Evolutionary conservation across 2,797 vertebrate genomes (phyloP).

Genomic region (Artibeus jamaicensis): DNA sequence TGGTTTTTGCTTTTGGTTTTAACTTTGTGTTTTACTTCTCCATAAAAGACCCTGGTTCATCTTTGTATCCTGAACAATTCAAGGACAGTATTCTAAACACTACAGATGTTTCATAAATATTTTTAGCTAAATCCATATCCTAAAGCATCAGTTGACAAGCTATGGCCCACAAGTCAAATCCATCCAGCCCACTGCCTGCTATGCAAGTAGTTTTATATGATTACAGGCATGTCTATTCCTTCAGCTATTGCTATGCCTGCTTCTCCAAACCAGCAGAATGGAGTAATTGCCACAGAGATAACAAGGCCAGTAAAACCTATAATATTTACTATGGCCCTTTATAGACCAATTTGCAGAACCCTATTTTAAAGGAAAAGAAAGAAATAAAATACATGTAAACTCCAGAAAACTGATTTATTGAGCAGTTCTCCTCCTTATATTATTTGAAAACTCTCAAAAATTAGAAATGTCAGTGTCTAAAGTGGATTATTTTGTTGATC

Average conservation of each 20-base stretch:
- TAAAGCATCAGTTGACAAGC: background rate
- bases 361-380: conserved; percentile 66
- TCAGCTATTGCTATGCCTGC: background rate
- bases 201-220: background rate
- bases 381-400: conserved; percentile 33
- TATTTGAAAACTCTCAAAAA: conserved; percentile 37
- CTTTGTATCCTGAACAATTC: background rate
- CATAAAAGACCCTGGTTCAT: background rate
- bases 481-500: background rate
- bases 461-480: background rate
- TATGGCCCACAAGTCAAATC: background rate
- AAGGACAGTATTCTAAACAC: background rate
- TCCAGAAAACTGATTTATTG: background rate
- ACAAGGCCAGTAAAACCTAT: background rate
- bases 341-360: background rate
- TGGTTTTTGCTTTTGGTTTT: background rate
- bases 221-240: background rate
- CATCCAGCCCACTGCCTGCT: background rate
- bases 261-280: background rate
- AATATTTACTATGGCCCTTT: background rate
- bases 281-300: background rate
- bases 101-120: background rate
- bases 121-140: background rate
- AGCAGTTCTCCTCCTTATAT: background rate
- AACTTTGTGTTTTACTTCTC: background rate